Conservation (phyloP, 2,113 vertebrate species). For the Kryptolebias marmoratus region DNA sequence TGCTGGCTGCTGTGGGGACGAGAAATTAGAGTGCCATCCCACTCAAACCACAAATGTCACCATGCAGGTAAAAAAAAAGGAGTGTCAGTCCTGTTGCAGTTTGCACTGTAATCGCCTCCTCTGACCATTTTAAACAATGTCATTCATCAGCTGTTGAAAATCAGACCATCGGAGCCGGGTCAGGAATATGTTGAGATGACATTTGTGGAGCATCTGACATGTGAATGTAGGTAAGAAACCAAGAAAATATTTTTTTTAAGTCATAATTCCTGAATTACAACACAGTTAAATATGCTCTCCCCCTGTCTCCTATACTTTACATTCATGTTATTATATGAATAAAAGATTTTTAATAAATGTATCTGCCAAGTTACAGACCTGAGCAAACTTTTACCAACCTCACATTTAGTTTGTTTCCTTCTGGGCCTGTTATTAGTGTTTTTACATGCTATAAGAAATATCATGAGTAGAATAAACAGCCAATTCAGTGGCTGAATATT, state of each 20-base stretch:
- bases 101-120: not conserved
- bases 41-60: slow-evolving; percentile 85
- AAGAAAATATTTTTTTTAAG: slow-evolving; percentile 1
- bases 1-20: slow-evolving; percentile 91
- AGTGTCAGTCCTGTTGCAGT: not conserved
- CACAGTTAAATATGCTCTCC: slow-evolving; percentile 11
- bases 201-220: slow-evolving; percentile 85
- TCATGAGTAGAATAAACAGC: too few species aligned
- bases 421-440: not conserved
- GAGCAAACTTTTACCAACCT: not conserved
- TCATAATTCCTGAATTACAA: slow-evolving; percentile 32
- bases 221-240: slow-evolving; percentile 86
- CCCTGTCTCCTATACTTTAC: not conserved
- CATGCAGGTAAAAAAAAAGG: slow-evolving; percentile 86
- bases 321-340: not conserved
- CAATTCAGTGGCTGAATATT: too few species aligned
- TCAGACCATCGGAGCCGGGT: slow-evolving; percentile 76
- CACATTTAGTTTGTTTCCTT: not conserved
- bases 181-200: slow-evolving; percentile 84
- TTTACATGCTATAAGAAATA: too few species aligned
- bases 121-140: slow-evolving; percentile 15
- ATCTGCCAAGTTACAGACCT: not conserved
- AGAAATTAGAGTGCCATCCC: slow-evolving; percentile 88
- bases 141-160: slow-evolving; percentile 80
- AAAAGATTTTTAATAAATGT: not conserved